A percentile compares a stretch with the other conserved stretches of the same genome.
Conservation (phyloP, 2,113 vertebrate species). For the Manacus vitellinus region DNA sequence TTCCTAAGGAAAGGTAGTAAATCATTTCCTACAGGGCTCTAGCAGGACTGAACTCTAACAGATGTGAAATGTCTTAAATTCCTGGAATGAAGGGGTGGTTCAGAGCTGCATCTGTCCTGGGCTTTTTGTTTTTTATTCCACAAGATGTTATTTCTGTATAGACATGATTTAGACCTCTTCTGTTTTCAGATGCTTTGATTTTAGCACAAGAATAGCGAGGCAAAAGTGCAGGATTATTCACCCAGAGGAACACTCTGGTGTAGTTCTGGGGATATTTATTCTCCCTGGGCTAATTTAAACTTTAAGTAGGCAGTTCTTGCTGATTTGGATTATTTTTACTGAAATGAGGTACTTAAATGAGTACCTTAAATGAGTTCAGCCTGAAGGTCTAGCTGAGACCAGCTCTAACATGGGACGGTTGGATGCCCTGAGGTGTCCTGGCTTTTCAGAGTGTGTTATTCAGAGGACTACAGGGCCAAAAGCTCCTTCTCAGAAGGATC, state of each 20-base stretch:
- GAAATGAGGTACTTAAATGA: background rate
- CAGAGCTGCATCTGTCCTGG: background rate
- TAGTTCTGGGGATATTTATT: background rate
- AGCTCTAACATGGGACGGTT: rapidly evolving
- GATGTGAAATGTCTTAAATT: conserved; percentile 28
- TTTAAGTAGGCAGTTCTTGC: background rate
- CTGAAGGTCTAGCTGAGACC: background rate
- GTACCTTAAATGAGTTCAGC: background rate
- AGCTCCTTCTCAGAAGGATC: rapidly evolving
- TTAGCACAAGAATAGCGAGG: background rate
- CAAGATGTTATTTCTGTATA: background rate
- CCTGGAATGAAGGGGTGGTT: background rate
- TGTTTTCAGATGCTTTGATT: background rate
- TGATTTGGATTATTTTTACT: background rate
- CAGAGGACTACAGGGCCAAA: background rate
- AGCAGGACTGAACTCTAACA: background rate
- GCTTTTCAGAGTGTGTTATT: background rate
- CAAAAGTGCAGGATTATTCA: background rate
- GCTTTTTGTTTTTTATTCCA: background rate
- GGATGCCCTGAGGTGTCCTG: background rate
- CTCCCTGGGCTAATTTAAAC: background rate
- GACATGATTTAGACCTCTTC: background rate
- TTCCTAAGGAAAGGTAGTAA: background rate
- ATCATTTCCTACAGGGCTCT: background rate
- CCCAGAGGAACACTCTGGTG: background rate